Evolutionary conservation across 2,888 invertebrate genomes (phyloP), one percentile per base, ranked within the genome.

Genomic region (Melieria picta): DNA sequence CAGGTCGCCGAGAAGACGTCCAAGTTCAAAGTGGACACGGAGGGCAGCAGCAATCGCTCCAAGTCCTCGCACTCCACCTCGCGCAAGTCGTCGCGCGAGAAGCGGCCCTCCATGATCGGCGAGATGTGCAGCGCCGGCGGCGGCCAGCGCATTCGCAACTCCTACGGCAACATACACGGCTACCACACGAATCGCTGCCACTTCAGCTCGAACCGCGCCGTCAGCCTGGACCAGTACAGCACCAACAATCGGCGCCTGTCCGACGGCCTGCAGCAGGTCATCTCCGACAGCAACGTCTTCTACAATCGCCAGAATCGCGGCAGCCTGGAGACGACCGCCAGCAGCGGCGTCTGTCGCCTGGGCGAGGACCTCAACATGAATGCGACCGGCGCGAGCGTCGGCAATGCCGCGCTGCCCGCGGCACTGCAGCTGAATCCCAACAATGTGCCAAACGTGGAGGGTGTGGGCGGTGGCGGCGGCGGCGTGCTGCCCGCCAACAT

Each of bases 1-100:
- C 72, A 89, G 81, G 89, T 90, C 47, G 89, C 92, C 74, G 93
- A 93, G 82, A 92, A 92, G 82, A 90, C 93, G 3, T 89, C 93
- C 55, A 93, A 93, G 82, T 93, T 93, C 82, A 93, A 93, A 84
- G 93, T 93, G 77, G 92, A 92, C 50, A 93, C 93, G 1, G 93
- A 93, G 81, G 89, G 90, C 69, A 88, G 88, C 75, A 85, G 88
- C 77, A 86, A 87, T 42, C 86, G 91, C 4, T 91, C 90, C 79
- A 91, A 91, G 80, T 91, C 84, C n/a, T 84, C 85, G 47, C 86
- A 91, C 82, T 91, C 91, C 0, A 90, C 90, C n/a, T 91, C 91
- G 42, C 86, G 92, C 16, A 92, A 92, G 82, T 91, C 91, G 7
- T 91, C 91, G 74, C 88, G 91, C 16, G 92, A 92, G 80, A 90